Percentiles rank a stretch among this genome's conserved stretches.
Conservation (phyloP, 2,113 vertebrate species). For the Larimichthys crocea region DNA sequence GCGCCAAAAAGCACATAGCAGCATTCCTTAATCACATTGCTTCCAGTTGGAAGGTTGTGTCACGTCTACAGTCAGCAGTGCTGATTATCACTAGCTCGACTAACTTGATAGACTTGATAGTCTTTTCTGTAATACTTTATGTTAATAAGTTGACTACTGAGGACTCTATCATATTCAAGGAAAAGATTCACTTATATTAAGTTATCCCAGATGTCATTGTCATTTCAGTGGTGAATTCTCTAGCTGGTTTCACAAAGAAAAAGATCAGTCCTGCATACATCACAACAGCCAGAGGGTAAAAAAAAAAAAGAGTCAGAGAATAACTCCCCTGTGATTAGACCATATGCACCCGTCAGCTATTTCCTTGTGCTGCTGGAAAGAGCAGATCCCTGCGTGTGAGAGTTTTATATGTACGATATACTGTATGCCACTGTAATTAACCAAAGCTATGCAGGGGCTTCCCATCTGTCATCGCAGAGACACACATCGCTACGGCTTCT, state of each 20-base stretch:
- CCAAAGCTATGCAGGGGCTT: conserved; percentile 19
- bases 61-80: neutral
- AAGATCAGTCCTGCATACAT: conserved; percentile 26
- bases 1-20: too few species aligned
- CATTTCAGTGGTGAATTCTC: neutral
- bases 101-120: neutral
- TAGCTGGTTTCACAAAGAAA: conserved; percentile 2
- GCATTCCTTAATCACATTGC: too few species aligned
- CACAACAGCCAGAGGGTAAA: conserved; percentile 10
- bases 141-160: neutral
- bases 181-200: neutral
- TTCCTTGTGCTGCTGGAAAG: conserved; percentile 27
- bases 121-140: neutral
- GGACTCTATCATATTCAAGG: neutral
- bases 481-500: conserved; percentile 11
- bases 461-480: conserved; percentile 40
- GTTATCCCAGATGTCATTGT: conserved; percentile 6
- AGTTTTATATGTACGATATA: conserved; percentile 50
- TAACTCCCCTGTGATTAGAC: conserved; percentile 33
- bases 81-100: neutral
- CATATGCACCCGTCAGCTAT: conserved; percentile 51
- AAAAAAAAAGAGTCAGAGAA: conserved; percentile 6
- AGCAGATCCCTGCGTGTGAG: conserved; percentile 19
- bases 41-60: too few species aligned
- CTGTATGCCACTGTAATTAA: conserved; percentile 44